Conservation (phyloP, 35 echinoderm and acorn worm genomes). For the Eucidaris tribuloides region DNA sequence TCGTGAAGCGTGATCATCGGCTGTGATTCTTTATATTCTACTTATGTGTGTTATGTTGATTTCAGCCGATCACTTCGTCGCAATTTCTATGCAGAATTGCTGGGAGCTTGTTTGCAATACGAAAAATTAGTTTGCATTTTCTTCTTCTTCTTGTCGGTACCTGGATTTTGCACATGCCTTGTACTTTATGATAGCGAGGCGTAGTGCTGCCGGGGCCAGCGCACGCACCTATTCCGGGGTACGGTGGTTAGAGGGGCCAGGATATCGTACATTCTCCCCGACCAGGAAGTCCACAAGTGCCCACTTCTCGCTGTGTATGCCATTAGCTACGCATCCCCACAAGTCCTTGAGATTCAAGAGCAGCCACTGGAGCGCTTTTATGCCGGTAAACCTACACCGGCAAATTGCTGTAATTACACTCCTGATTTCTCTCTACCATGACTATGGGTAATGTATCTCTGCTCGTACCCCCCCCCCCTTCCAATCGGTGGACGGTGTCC, state of each 20-base stretch:
- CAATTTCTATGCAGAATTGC: too few relatives aligned
- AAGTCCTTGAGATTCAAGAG: conserved; percentile 49
- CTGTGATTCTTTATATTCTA: too few relatives aligned
- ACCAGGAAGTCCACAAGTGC: conserved; percentile 26
- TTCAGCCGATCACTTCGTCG: too few relatives aligned
- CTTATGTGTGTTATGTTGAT: too few relatives aligned
- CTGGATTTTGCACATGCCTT: too few relatives aligned
- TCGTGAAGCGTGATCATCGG: too few relatives aligned
- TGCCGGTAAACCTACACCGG: conserved; percentile 62
- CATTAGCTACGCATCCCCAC: conserved; percentile 43
- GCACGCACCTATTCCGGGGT: conserved; percentile 4
- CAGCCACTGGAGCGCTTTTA: conserved; percentile 62
- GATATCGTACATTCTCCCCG: background rate
- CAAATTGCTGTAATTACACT: conserved; percentile 78
- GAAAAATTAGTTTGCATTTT: too few relatives aligned
- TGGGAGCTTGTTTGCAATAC: too few relatives aligned
- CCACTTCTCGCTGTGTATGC: conserved; percentile 26
- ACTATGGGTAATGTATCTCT: conserved; percentile 41
- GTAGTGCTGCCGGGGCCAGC: background rate
- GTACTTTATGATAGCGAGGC: too few relatives aligned
- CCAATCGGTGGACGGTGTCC: too few relatives aligned
- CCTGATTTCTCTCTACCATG: conserved; percentile 64
- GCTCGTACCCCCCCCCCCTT: conserved; percentile 1
- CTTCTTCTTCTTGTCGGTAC: too few relatives aligned
- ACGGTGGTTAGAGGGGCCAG: conserved; percentile 9